Evolutionary conservation across 2,888 invertebrate genomes (phyloP), one percentile per base, ranked within the genome.

Genomic region (Cerceris ruficornis): DNA sequence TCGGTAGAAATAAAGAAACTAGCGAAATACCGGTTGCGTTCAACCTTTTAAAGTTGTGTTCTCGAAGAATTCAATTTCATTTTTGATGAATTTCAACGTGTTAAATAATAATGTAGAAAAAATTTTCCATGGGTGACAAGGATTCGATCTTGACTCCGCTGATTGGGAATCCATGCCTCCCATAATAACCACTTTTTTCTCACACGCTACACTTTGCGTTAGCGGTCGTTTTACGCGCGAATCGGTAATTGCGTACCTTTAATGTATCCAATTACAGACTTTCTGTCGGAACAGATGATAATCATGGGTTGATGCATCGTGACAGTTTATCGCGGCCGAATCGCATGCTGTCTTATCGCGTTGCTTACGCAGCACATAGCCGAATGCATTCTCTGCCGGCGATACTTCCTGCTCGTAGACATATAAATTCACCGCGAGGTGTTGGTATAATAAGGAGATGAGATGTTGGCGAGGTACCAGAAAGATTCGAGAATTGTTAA

Each of bases 251-350:
- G 71, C 77, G 60, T 57, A 50, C n/a, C 42, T 75, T 69, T 75
- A 77, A 82, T 57, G 66, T 78, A 75, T 69, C 75, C 64, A 67
- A 78, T 82, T 76, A 69, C 69, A 59, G 68, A 57, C 46, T 62
- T 61, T 70, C 57, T 69, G 78, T 75, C 69, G 50, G 66, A 66
- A 75, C 52, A 55, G 71, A 80, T 54, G 80, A 77, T 82, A 84
- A 84, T 82, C 77, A 59, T 67, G 28, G 67, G 69, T 58, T 75
- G 82, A 80, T 82, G 74, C 74, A 81, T 79, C 77, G 83, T 62
- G 75, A 76, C 71, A 49, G 28, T 74, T 74, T 77, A 83, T 83
- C 82, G 77, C 75, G 64, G 0, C 59, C 67, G 14, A 61, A 17
- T 9, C 9, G 60, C 43, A 42, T 60, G 69, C 73, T 54, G 70